Evolutionary conservation across 2,113 vertebrate genomes (phyloP).

Genomic region (Rhynchomys soricoides): DNA sequence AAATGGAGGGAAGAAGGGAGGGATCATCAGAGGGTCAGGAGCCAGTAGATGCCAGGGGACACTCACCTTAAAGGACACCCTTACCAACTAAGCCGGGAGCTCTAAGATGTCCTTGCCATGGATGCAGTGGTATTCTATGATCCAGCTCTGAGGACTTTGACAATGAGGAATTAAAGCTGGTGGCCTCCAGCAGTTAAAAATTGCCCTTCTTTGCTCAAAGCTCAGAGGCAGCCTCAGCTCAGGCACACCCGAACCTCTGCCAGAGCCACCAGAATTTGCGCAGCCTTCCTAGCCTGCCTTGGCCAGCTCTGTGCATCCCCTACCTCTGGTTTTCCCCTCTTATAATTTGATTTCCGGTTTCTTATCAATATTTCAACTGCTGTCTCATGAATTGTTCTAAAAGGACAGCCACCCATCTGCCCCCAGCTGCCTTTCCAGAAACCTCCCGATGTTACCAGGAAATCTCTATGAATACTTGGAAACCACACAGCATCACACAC

Average conservation of each 20-base stretch:
- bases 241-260: slow-evolving; percentile 66
- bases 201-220: slow-evolving; percentile 49
- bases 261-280: slow-evolving; percentile 64
- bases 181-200: slow-evolving; percentile 56
- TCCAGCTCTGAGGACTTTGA: slow-evolving; percentile 9
- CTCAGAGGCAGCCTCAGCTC: slow-evolving; percentile 76
- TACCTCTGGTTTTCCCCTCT: slow-evolving; percentile 67
- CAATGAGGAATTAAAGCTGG: slow-evolving; percentile 52
- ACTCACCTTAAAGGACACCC: slow-evolving; percentile 81
- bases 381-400: slow-evolving; percentile 78
- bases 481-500: not conserved
- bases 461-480: slow-evolving; percentile 54
- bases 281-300: not conserved
- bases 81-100: slow-evolving; percentile 61
- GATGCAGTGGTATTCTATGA: not conserved
- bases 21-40: not conserved
- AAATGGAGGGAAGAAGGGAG: too few relatives aligned
- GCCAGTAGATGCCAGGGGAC: not conserved
- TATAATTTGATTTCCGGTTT: slow-evolving; percentile 85
- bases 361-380: slow-evolving; percentile 87
- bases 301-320: slow-evolving; percentile 57
- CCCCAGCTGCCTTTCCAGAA: slow-evolving; percentile 56
- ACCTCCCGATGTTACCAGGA: not conserved
- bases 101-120: not conserved
- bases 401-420: slow-evolving; percentile 72